phyloP scores from a whole-genome alignment of 2,797 vertebrate genomes.

The Mus caroli region DNA sequence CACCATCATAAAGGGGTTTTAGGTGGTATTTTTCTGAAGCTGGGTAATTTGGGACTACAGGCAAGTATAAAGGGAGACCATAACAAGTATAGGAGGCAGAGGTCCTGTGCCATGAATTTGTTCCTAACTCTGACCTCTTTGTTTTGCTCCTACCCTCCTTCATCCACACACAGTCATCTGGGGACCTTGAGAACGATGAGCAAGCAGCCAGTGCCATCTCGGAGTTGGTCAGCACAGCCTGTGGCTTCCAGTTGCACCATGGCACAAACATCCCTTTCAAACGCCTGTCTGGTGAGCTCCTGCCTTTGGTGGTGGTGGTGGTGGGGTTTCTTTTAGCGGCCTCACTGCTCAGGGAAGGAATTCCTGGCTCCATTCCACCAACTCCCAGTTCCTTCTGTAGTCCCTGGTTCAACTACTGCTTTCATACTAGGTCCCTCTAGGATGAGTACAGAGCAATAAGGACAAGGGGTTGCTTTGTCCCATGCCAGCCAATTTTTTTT shows the following conservation, averaged over 20 bases:
- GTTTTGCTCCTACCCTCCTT: neutral
- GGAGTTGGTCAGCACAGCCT: conserved; percentile 94
- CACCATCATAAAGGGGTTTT: neutral
- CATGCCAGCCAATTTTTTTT: neutral
- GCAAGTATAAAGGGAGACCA: neutral
- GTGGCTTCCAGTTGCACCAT: conserved; percentile 91
- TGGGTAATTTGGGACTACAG: neutral
- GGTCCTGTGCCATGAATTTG: neutral
- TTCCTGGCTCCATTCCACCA: neutral
- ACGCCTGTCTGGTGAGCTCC: conserved; percentile 92
- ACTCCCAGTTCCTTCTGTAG: neutral
- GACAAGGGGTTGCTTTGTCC: neutral
- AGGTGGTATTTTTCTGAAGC: neutral
- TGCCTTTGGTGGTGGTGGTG: neutral
- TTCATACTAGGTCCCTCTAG: neutral
- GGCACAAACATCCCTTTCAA: conserved; percentile 92
- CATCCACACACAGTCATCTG: conserved; percentile 91
- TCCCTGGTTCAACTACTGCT: conserved; percentile 20
- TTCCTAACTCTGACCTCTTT: conserved; percentile 10
- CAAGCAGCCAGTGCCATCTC: conserved; percentile 93
- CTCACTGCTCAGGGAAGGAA: neutral
- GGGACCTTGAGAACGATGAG: conserved; percentile 96
- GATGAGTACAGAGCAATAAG: neutral
- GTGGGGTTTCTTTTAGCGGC: neutral
- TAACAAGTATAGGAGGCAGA: neutral